Evolutionary conservation across 1,140 invertebrate species (phyloP).

Genomic region (Camponotus vicinus): DNA sequence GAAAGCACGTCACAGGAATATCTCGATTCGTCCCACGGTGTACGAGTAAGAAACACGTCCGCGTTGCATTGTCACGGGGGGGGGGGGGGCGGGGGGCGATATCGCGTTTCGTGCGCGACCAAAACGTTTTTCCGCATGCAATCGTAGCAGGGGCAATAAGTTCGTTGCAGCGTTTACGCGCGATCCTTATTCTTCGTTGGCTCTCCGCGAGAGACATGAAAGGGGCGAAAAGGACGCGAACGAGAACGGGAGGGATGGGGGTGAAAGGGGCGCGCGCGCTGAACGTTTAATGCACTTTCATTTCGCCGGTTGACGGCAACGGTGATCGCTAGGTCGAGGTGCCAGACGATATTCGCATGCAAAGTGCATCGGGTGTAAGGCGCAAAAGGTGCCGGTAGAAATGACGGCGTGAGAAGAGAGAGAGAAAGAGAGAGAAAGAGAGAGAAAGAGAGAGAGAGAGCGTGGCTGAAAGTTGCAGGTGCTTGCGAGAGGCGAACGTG

Average conservation of each 20-base stretch:
- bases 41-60: constrained; percentile 26
- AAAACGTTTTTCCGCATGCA: constrained; percentile 47
- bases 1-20: neutral
- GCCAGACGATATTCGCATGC: constrained; percentile 68
- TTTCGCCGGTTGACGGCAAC: constrained; percentile 60
- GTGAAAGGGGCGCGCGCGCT: neutral
- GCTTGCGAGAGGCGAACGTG: constrained; percentile 51
- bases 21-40: neutral
- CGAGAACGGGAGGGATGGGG: neutral
- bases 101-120: constrained; percentile 10
- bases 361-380: constrained; percentile 65
- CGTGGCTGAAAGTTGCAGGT: constrained; percentile 45
- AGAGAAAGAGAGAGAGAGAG: constrained; percentile 33
- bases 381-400: constrained; percentile 54
- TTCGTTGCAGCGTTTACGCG: constrained; percentile 57
- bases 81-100: neutral
- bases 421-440: constrained; percentile 49
- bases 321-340: constrained; percentile 54
- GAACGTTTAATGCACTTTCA: constrained; percentile 75
- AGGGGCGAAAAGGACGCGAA: neutral
- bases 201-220: neutral
- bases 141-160: constrained; percentile 55
- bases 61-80: neutral
- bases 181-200: constrained; percentile 54
- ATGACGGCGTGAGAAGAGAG: constrained; percentile 46